phyloP scores from a whole-genome alignment of 2,797 vertebrate species.

The Xenentodon cancila region DNA sequence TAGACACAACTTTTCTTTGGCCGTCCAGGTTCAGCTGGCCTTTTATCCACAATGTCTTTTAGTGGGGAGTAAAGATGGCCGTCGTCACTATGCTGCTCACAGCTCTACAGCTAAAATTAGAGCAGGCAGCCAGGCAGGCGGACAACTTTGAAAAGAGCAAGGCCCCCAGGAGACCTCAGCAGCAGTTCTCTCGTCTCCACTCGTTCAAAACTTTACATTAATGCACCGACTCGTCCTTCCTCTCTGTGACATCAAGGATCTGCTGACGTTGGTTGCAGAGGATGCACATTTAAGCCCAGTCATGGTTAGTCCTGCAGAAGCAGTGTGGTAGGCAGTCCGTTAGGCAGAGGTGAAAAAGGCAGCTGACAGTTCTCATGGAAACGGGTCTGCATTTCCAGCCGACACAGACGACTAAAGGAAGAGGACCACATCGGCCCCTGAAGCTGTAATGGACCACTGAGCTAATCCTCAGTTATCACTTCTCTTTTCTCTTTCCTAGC shows the following conservation, averaged over 20 bases:
- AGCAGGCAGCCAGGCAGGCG: constrained; percentile 57
- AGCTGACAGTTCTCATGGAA: constrained; percentile 66
- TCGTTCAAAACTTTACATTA: constrained; percentile 34
- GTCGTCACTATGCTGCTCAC: constrained; percentile 81
- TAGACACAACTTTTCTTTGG: constrained; percentile 32
- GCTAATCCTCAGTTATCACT: constrained; percentile 68
- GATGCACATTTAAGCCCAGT: constrained; percentile 10
- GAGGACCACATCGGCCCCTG: constrained; percentile 43
- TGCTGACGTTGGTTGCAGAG: constrained; percentile 19
- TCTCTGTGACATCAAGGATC: background rate
- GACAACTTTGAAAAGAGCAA: constrained; percentile 57
- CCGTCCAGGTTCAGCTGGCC: constrained; percentile 39
- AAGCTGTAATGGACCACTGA: constrained; percentile 68
- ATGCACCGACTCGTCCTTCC: background rate
- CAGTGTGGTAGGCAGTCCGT: constrained; percentile 20
- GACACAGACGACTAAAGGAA: constrained; percentile 51
- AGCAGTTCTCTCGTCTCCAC: constrained; percentile 31
- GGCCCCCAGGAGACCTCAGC: constrained; percentile 56
- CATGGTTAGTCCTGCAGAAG: background rate
- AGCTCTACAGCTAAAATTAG: constrained; percentile 84
- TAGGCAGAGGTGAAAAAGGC: constrained; percentile 52
- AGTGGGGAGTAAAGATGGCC: constrained; percentile 81
- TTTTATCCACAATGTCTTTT: constrained; percentile 69
- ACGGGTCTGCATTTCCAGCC: constrained; percentile 57
- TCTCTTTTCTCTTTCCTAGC: constrained; percentile 46